These are phyloP conservation scores for Crepidodera aurea DNA, from an alignment of 2,888 invertebrate species.

Conservation along the genomic window DNA sequence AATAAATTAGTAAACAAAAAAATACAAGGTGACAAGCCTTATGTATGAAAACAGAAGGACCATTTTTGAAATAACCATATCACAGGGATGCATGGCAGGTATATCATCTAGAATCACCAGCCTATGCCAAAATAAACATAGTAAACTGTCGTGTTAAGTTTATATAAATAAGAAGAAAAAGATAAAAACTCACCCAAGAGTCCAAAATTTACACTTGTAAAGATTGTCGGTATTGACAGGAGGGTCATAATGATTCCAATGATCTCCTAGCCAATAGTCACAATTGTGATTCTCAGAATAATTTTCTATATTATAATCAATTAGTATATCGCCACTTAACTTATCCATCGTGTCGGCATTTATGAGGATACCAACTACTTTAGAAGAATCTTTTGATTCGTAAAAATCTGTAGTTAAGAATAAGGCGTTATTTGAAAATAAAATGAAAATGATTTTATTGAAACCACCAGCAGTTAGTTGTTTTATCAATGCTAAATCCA, in stretches of 20 bases:
- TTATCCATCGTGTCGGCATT: neutral
- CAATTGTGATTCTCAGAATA: conserved; percentile 16
- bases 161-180: too few species aligned
- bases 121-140: too few species aligned
- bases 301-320: conserved; percentile 11
- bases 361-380: conserved; percentile 27
- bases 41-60: too few species aligned
- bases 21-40: too few species aligned
- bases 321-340: conserved; percentile 12
- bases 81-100: too few species aligned
- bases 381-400: conserved; percentile 10
- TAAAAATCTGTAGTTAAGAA: conserved; percentile 13
- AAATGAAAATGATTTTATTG: conserved; percentile 20
- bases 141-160: too few species aligned
- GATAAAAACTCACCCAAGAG: conserved; percentile 27
- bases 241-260: conserved; percentile 4
- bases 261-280: conserved; percentile 9
- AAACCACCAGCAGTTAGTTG: conserved; percentile 11
- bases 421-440: conserved; percentile 28
- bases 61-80: too few species aligned
- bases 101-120: too few species aligned
- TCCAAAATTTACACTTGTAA: conserved; percentile 7
- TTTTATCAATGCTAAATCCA: conserved; percentile 12
- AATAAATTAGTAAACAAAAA: too few species aligned
- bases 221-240: neutral